Percentiles rank a stretch among this genome's conserved stretches.
Conservation (phyloP, 2,113 vertebrate genomes). For the Lanius ludovicianus region DNA sequence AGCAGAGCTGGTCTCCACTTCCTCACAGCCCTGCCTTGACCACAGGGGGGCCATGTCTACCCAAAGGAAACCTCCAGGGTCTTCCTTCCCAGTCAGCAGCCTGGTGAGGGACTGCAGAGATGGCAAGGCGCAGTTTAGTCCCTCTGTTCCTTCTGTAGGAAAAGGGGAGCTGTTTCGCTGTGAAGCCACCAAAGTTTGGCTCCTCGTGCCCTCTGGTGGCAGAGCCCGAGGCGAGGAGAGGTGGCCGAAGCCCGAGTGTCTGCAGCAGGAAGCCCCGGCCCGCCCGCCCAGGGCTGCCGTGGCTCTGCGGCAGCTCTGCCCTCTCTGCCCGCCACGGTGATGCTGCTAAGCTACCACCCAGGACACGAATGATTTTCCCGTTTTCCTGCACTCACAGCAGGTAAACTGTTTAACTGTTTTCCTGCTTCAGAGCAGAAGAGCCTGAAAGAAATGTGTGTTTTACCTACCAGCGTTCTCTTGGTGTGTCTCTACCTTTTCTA, state of each 20-base stretch:
- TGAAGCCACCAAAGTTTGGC: background rate
- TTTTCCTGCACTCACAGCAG: background rate
- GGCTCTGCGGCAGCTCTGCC: background rate
- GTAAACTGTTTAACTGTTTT: background rate
- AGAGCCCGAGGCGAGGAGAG: background rate
- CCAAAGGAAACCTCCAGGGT: background rate
- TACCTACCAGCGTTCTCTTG: background rate
- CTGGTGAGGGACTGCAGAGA: background rate
- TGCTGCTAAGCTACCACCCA: background rate
- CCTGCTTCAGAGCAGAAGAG: background rate
- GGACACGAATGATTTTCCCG: background rate
- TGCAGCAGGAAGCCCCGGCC: too few species aligned
- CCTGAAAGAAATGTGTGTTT: background rate
- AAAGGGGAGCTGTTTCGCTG: fast-evolving
- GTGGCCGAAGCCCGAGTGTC: background rate
- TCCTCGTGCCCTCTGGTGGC: background rate
- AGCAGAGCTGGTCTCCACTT: background rate
- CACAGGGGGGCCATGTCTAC: background rate
- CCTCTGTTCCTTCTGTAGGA: background rate
- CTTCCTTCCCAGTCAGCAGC: background rate
- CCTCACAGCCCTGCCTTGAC: background rate
- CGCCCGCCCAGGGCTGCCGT: background rate
- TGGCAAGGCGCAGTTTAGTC: background rate
- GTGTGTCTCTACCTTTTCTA: background rate
- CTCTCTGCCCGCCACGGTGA: background rate